Evolutionary conservation across 2,797 vertebrate genomes (phyloP).

Genomic region (Hozukius guyotensis): DNA sequence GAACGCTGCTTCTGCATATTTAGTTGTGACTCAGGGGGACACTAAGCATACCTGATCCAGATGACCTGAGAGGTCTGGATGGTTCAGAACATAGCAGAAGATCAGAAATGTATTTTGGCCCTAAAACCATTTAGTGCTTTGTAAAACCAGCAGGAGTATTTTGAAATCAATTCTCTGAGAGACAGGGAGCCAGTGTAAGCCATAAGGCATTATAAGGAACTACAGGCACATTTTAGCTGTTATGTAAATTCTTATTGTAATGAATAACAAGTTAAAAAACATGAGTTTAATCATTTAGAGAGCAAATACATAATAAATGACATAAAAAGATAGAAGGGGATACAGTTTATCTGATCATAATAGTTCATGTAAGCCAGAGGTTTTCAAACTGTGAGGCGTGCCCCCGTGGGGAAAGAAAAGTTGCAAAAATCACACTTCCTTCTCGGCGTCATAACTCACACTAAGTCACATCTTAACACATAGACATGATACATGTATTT

Average conservation of each 20-base stretch:
- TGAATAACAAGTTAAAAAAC: background rate
- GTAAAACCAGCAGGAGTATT: no score
- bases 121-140: no score
- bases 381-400: background rate
- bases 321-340: background rate
- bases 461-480: background rate
- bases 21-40: no score
- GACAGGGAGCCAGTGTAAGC: no score
- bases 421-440: background rate
- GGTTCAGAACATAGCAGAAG: no score
- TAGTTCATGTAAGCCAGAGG: background rate
- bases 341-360: background rate
- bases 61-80: no score
- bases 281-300: background rate
- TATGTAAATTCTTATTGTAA: background rate
- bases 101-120: no score
- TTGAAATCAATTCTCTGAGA: no score
- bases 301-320: background rate
- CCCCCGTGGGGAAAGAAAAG: background rate
- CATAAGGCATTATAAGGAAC: background rate
- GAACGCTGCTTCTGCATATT: no score
- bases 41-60: no score
- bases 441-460: background rate
- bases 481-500: background rate
- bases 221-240: background rate